Base-by-base conservation (phyloP, 2,113 vertebrate species). In the Nothoprocta pentlandii region DNA sequence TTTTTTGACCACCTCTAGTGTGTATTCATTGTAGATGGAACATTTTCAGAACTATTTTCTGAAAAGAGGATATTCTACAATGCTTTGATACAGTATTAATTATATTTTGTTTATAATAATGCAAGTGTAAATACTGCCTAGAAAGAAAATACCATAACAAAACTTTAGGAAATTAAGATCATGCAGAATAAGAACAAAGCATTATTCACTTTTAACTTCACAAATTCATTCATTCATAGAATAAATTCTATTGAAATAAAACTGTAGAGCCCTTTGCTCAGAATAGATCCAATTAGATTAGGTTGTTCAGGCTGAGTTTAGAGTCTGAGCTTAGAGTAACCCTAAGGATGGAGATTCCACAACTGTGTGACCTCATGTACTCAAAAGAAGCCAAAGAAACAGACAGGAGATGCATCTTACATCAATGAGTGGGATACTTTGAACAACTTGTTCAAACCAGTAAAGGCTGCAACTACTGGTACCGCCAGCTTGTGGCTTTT, bases 41-140 rank as follows among this genome's bases (percentile, higher is more conserved):
- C n/a, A 67, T 74, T 94, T 94, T 94, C 51, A 92, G 88, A 81
- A 66, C 34, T 34, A 16, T 86, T 92, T 86, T 69, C 77, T 88
- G 77, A 84, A 88, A 83, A 88, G 73, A 88, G 46, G 23, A n/a
- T 85, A 32, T 82, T 74, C 3, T 1, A 34, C 46, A 80, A 51
- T 34, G 69, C 10, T 20, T 16, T 67, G 47, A 88, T 16, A 51
- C 36, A 56, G 22, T 58, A 32, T 32, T 58, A 70, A 47, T 10
- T 64, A 20, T 12, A 61, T 80, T 83, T 92, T 80, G 12, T 61
- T 92, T 80, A 67, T 61, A 88, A 6, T 59, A 74, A 89, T 59
- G 9, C 13, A 85, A 83, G 68, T 14, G 6, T 28, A 84, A 87
- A 71, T 44, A 46, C 8, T 58, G 34, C 46, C 10, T 53, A 34